Percentiles rank a stretch among this genome's conserved stretches.
phyloP scores from a whole-genome alignment of 2,113 vertebrate species.

The Odocoileus virginianus region DNA sequence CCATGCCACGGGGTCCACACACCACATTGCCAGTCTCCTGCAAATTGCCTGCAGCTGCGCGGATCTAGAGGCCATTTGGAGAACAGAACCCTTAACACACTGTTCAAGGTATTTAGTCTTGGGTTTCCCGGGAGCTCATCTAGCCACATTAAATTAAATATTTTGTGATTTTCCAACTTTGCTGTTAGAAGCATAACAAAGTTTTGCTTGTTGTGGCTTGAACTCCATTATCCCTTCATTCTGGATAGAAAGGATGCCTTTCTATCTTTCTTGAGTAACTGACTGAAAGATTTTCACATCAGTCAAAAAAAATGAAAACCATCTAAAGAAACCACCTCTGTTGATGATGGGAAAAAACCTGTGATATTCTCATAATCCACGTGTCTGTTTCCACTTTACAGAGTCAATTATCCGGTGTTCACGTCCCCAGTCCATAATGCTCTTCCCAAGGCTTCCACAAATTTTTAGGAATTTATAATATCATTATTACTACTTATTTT shows the following conservation, averaged over 20 bases:
- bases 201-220: background rate
- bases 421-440: too few species aligned
- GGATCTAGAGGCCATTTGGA: background rate
- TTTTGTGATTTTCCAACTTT: background rate
- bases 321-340: background rate
- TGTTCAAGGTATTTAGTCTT: slow-evolving; percentile 25
- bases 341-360: background rate
- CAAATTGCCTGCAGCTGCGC: slow-evolving; percentile 62
- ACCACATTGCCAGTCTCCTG: background rate
- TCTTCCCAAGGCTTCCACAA: background rate
- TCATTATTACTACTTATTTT: background rate
- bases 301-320: background rate
- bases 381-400: background rate
- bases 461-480: background rate
- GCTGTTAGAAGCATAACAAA: background rate
- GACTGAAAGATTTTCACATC: slow-evolving; percentile 26
- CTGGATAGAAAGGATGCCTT: background rate
- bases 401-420: background rate
- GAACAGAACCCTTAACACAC: background rate
- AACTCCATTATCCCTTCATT: slow-evolving; percentile 23
- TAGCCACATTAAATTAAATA: background rate
- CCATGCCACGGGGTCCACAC: background rate
- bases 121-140: background rate
- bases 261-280: slow-evolving; percentile 31
- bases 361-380: background rate